Base-by-base conservation (phyloP, 2,797 vertebrate genomes). In the Acanthornis magna region DNA sequence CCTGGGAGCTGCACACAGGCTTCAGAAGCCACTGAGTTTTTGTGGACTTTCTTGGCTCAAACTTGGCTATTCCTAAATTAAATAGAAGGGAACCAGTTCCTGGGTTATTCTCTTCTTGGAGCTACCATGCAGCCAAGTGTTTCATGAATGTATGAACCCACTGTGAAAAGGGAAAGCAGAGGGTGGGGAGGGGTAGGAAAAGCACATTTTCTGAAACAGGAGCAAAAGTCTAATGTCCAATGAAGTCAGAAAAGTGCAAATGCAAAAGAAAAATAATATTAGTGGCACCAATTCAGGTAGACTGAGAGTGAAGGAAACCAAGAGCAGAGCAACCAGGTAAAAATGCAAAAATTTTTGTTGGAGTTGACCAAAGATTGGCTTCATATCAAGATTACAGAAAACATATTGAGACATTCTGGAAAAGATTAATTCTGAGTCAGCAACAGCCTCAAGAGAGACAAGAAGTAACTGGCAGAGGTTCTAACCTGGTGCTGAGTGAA, bases 121-220 rank as follows among this genome's bases (percentile, higher is more conserved):
- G 13, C 11, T 5, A 3, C 13, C 30, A 13, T 26, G 16, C 32
- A 84, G 36, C 15, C 1, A 0, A 1, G 6, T 17, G 32, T 40
- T 83, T 40, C 14, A 6, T 1, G 2, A 48, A 55, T 0, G 1
- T 32, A 4, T 2, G 4, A 34, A 53, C 8, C 17, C n/a, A 0
- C 8, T 9, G 32, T 21, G 17, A 22, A 65, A 72, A 62, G 26
- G 36, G 40, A 72, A 86, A 71, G 73, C 20, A 85, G 74, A 80
- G 21, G 16, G 5, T 26, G 14, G 48, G 43, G 80, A 88, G 54
- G 12, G 34, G 11, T 4, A 61, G 38, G 61, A 65, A 76, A 90
- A 80, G 26, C 13, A 17, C 11, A 3, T 63, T 70, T 85, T 88
- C 50, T 62, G 32, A 34, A 76, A 47, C 11, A 73, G 43, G 17